These are phyloP conservation scores for Empis livida DNA, from an alignment of 2,888 invertebrate species.

Conservation along the genomic window DNA sequence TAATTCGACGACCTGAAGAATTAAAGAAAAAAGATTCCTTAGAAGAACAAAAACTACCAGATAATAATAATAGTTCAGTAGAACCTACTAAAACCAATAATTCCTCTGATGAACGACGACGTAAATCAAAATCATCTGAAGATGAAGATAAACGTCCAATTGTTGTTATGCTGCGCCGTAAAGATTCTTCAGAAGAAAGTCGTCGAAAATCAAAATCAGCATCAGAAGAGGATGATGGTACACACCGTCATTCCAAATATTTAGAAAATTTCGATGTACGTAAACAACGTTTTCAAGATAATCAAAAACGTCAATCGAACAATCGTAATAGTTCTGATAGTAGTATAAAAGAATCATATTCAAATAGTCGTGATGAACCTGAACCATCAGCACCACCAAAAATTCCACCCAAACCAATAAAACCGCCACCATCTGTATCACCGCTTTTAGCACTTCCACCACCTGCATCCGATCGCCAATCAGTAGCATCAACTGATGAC, in stretches of 20 bases:
- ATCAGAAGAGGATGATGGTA: conserved; percentile 29
- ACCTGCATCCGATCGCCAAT: conserved; percentile 19
- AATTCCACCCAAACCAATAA: conserved; percentile 17
- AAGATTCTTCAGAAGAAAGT: conserved; percentile 17
- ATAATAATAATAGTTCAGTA: conserved; percentile 2
- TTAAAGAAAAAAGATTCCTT: conserved; percentile 2
- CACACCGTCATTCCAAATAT: conserved; percentile 31
- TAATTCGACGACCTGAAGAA: conserved; percentile 25
- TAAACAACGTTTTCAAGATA: conserved; percentile 26
- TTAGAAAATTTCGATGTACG: conserved; percentile 32
- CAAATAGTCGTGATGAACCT: conserved; percentile 5
- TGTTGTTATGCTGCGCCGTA: conserved; percentile 25
- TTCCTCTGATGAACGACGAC: conserved; percentile 12
- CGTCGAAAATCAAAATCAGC: conserved; percentile 25
- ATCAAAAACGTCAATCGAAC: conserved; percentile 1
- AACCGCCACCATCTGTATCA: conserved; percentile 15
- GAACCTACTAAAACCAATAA: conserved; percentile 11
- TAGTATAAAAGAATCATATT: conserved; percentile 13
- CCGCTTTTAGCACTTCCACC: conserved; percentile 12
- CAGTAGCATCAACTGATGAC: conserved; percentile 36
- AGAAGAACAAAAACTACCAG: background rate
- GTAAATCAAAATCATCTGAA: conserved; percentile 24
- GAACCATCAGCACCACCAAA: conserved; percentile 14
- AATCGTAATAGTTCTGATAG: conserved; percentile 10
- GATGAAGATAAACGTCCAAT: conserved; percentile 21